Percentiles rank a stretch among this genome's conserved stretches.
These are phyloP conservation scores for Manis pentadactyla DNA, from an alignment of 2,797 vertebrate species.

Conservation along the genomic window DNA sequence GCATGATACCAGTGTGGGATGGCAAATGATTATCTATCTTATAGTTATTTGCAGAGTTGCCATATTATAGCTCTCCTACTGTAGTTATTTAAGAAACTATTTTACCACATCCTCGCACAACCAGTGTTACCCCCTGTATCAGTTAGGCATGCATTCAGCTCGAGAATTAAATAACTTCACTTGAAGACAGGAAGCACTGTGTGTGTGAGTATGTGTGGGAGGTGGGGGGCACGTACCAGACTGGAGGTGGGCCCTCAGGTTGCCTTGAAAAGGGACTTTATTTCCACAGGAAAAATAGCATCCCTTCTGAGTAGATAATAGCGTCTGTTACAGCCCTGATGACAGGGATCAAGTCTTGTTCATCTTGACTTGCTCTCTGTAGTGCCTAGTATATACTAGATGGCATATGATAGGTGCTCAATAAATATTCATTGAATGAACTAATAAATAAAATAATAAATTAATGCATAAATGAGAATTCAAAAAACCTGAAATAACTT, in stretches of 20 bases:
- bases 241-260: not conserved
- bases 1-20: not conserved
- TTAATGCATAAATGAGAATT: conserved; percentile 49
- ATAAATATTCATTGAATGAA: conserved; percentile 53
- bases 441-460: conserved; percentile 56
- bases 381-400: not conserved
- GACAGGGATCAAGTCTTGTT: not conserved
- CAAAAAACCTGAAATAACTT: conserved; percentile 31
- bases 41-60: not conserved
- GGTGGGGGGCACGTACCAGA: not conserved
- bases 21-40: not conserved
- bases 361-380: not conserved
- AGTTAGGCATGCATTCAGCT: not conserved
- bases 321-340: not conserved
- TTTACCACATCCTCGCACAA: not conserved
- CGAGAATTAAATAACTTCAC: not conserved
- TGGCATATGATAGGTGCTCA: not conserved
- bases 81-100: conserved; percentile 6
- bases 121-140: not conserved
- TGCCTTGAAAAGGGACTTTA: not conserved
- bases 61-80: not conserved
- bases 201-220: not conserved
- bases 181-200: not conserved
- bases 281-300: not conserved
- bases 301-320: not conserved